Percentiles rank a stretch among this genome's conserved stretches.
phyloP scores from a whole-genome alignment of 2,797 vertebrate genomes.

The Lates japonicus region DNA sequence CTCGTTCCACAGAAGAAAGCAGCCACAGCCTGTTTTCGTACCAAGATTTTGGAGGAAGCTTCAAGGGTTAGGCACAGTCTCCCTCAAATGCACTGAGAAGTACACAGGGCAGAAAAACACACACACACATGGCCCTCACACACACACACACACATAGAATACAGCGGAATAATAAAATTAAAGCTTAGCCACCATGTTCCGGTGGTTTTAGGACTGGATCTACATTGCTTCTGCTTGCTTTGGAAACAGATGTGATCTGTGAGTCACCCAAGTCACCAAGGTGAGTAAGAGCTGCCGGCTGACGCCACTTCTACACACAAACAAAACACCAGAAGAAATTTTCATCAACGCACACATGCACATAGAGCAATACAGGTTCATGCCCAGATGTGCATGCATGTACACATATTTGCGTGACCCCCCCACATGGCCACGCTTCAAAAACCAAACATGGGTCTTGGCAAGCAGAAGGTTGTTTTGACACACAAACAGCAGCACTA shows the following conservation, averaged over 20 bases:
- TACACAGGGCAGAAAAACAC: constrained; percentile 39
- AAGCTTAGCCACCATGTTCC: constrained; percentile 62
- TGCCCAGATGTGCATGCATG: neutral
- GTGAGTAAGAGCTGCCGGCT: constrained; percentile 74
- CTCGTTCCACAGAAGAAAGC: constrained; percentile 52
- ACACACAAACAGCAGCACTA: constrained; percentile 2
- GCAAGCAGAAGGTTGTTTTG: constrained; percentile 9
- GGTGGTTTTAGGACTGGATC: constrained; percentile 67
- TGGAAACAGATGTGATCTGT: constrained; percentile 78
- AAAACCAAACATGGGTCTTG: constrained; percentile 8
- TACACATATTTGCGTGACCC: constrained; percentile 5
- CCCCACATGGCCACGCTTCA: neutral
- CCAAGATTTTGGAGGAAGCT: constrained; percentile 51
- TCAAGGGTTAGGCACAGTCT: constrained; percentile 43
- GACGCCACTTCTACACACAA: constrained; percentile 50
- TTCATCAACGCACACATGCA: constrained; percentile 5
- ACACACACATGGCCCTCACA: constrained; percentile 40
- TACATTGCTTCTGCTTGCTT: constrained; percentile 61
- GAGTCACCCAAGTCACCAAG: constrained; percentile 73
- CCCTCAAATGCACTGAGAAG: constrained; percentile 37
- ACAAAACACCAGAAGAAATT: constrained; percentile 14
- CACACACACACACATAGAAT: constrained; percentile 20
- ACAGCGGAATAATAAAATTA: constrained; percentile 53
- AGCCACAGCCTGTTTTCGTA: constrained; percentile 51
- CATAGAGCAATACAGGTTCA: neutral